Conservation (phyloP, 2,113 vertebrate species). For the Labrus mixtus region DNA sequence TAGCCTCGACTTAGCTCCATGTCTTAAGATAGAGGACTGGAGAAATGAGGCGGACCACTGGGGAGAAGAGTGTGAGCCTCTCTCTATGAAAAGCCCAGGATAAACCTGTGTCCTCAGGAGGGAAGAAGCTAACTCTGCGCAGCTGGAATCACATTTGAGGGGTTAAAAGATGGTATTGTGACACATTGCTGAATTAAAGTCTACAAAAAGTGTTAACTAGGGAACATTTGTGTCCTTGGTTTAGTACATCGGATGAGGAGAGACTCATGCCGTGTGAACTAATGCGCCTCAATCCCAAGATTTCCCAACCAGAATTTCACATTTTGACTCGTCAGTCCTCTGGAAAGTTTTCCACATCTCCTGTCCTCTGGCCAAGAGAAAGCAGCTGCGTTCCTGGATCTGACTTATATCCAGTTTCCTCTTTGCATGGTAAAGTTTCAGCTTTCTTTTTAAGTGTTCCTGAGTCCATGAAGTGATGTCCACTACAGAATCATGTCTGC, state of each 20-base stretch:
- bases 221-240: constrained; percentile 7
- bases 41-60: constrained; percentile 57
- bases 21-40: constrained; percentile 71
- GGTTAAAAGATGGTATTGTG: constrained; percentile 45
- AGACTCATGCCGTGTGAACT: not conserved
- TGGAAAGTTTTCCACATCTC: too few species aligned
- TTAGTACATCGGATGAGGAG: not conserved
- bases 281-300: too few species aligned
- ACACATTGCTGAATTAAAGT: constrained; percentile 11
- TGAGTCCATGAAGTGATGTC: too few species aligned
- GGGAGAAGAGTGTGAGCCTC: constrained; percentile 64
- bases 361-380: too few species aligned
- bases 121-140: constrained; percentile 49
- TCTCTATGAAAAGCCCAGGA: constrained; percentile 66
- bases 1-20: constrained; percentile 80
- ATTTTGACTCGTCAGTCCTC: too few species aligned
- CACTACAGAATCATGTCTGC: too few species aligned
- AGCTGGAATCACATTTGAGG: constrained; percentile 45
- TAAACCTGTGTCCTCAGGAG: constrained; percentile 80
- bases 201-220: constrained; percentile 17
- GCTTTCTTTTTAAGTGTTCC: too few species aligned
- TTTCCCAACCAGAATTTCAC: too few species aligned
- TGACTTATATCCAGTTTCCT: too few species aligned
- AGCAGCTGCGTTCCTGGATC: too few species aligned
- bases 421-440: too few species aligned